Conservation (phyloP, 2,888 invertebrate species). For the Dryobota labecula region DNA sequence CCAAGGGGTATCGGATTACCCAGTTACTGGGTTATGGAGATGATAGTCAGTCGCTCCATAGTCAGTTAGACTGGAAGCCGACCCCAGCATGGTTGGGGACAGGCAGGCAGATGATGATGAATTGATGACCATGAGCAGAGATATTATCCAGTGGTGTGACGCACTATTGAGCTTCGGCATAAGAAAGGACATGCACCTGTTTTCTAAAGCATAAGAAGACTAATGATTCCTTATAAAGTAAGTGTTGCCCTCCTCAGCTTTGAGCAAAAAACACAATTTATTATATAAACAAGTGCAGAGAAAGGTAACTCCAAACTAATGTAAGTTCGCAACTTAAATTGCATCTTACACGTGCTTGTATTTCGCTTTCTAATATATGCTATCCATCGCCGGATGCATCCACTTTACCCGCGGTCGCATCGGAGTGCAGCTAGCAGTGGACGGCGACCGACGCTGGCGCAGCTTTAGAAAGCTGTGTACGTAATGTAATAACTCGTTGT, state of each 20-base stretch:
- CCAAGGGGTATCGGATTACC: too few relatives aligned
- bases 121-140: too few relatives aligned
- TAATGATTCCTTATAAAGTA: slow-evolving; percentile 8
- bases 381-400: slow-evolving; percentile 42
- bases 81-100: too few relatives aligned
- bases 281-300: slow-evolving; percentile 66
- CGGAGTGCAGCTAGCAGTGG: slow-evolving; percentile 29
- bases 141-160: not conserved
- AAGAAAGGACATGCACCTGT: not conserved
- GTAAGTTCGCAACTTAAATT: slow-evolving; percentile 67
- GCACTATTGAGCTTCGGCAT: not conserved
- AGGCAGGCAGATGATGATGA: too few relatives aligned
- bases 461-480: slow-evolving; percentile 65
- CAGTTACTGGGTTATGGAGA: too few relatives aligned
- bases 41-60: too few relatives aligned
- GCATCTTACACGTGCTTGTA: slow-evolving; percentile 71
- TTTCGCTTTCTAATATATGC: slow-evolving; percentile 73
- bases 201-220: not conserved
- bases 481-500: slow-evolving; percentile 52
- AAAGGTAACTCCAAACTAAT: slow-evolving; percentile 69
- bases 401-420: not conserved
- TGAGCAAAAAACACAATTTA: slow-evolving; percentile 42
- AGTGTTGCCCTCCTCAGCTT: slow-evolving; percentile 5
- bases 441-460: not conserved
- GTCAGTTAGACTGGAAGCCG: too few relatives aligned